Evolutionary conservation across 64 coral and sea anemone species (phyloP), one percentile per base, ranked within the genome.

Genomic region (Dendrophyllia cribrosa): DNA sequence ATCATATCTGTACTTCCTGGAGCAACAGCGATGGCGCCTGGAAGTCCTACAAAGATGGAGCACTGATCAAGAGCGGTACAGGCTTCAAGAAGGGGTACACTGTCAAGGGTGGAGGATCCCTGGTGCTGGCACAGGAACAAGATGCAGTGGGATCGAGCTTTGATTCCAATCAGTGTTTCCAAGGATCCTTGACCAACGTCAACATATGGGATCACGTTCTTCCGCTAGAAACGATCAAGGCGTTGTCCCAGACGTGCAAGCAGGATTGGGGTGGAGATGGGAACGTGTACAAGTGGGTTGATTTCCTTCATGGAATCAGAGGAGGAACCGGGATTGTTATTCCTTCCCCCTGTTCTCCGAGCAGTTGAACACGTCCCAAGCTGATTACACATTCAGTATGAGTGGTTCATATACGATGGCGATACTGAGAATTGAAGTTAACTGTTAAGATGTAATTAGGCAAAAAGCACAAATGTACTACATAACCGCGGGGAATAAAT

Each of bases 81-180:
- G 78, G 78, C 16, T 47, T 26, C 47, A 58, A n/a, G 50, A 58
- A 9, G 59, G 78, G 78, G 15, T 24, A 81, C 78, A 81, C 23
- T 9, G 45, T 82, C 50, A 10, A 26, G 43, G 53, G 22, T 16
- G 78, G 78, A 61, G 78, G 52, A 5, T 59, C 61, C 12, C n/a
- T 82, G 34, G 21, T 26, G 4, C 11, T 82, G 0, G 78, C 17
- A 8, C 21, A 26, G 50, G 78, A 82, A 6, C 78, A 82, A 82
- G 78, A 82, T 65, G 52, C 78, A 48, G 4, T 82, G 14, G 56
- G 78, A 75, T 44, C 43, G 20, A 4, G 72, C 4, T 75, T 49
- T 20, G 5, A 49, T 1, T 20, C 44, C 7, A 8, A 1, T 49
- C 72, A 75, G 72, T 48, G 12, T 15, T 49, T 75, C 72, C 43